A percentile compares a stretch with the other conserved stretches of the same genome.
Evolutionary conservation across 1,140 invertebrate genomes (phyloP).

Genomic region (Drosophila hydei): DNA sequence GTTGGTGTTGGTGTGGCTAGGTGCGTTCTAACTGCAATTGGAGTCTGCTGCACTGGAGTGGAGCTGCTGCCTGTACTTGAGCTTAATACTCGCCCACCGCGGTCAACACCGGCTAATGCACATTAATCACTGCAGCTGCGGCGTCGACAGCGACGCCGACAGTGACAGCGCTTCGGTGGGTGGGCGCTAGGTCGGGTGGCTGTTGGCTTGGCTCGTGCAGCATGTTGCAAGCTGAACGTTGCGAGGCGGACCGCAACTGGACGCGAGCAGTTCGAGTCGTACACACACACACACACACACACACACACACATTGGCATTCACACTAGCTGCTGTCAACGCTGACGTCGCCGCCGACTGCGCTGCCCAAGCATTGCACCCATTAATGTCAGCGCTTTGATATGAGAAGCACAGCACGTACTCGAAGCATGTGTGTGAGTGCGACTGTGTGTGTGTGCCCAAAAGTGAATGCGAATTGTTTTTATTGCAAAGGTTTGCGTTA

Average conservation of each 20-base stretch:
- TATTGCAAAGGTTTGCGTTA: slow-evolving; percentile 57
- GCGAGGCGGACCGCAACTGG: slow-evolving; percentile 29
- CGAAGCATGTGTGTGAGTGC: slow-evolving; percentile 14
- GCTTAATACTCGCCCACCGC: slow-evolving; percentile 34
- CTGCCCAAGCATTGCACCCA: slow-evolving; percentile 43
- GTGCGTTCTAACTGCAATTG: slow-evolving; percentile 40
- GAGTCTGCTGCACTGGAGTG: slow-evolving; percentile 12
- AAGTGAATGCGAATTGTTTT: slow-evolving; percentile 63
- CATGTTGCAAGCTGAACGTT: slow-evolving; percentile 41
- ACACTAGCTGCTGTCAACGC: slow-evolving; percentile 17
- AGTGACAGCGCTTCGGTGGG: slow-evolving; percentile 13
- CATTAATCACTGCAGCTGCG: slow-evolving; percentile 42
- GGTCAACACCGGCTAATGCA: slow-evolving; percentile 53
- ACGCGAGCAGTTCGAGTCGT: slow-evolving; percentile 25
- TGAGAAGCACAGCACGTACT: slow-evolving; percentile 33
- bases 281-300: slow-evolving; percentile 8
- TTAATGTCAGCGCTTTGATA: slow-evolving; percentile 47
- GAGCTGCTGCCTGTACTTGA: slow-evolving; percentile 11
- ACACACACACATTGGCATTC: neutral
- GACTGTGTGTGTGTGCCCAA: slow-evolving; percentile 30
- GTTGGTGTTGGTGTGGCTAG: slow-evolving; percentile 11
- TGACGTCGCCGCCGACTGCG: slow-evolving; percentile 34
- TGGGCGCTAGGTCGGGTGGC: slow-evolving; percentile 28
- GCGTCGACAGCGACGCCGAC: neutral
- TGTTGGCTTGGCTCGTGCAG: slow-evolving; percentile 17